Percentiles rank a stretch among this genome's conserved stretches.
Evolutionary conservation across 2,888 invertebrate genomes (phyloP).

Genomic region (Aromia moschata): DNA sequence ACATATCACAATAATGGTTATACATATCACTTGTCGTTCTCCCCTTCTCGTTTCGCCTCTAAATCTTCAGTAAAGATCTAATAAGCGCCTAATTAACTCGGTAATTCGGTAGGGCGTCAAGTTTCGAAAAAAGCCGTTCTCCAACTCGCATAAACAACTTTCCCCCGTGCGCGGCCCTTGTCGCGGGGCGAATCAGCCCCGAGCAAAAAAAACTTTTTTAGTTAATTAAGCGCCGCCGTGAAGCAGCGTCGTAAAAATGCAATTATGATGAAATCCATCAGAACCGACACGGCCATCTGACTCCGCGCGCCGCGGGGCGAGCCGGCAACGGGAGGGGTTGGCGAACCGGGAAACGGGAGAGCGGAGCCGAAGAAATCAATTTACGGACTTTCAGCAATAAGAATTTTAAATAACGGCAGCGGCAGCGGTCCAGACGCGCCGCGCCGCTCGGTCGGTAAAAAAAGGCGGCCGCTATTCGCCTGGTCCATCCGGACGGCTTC

Average conservation of each 20-base stretch:
- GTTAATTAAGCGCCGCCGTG: constrained; percentile 56
- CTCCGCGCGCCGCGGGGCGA: constrained; percentile 36
- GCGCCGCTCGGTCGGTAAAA: constrained; percentile 1
- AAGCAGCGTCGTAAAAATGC: constrained; percentile 57
- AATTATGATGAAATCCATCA: constrained; percentile 62
- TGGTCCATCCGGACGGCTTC: constrained; percentile 42
- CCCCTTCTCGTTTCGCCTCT: too few species aligned
- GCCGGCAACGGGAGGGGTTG: too few species aligned
- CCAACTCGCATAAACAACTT: too few species aligned
- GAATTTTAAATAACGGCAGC: constrained; percentile 61
- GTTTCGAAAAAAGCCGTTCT: too few species aligned
- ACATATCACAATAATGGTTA: too few species aligned
- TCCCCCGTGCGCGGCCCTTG: too few species aligned
- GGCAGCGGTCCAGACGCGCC: constrained; percentile 46
- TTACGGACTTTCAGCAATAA: constrained; percentile 59
- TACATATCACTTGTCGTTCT: too few species aligned
- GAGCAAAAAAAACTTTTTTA: constrained; percentile 53
- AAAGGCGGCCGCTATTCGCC: neutral
- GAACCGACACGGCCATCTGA: constrained; percentile 51
- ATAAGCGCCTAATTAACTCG: too few species aligned
- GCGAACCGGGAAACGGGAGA: constrained; percentile 22
- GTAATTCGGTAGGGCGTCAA: too few species aligned
- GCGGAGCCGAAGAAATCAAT: constrained; percentile 59
- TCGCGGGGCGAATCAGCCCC: too few species aligned
- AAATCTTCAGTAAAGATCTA: too few species aligned